phyloP scores from a whole-genome alignment of 2,113 vertebrate species.

The Marmota monax region DNA sequence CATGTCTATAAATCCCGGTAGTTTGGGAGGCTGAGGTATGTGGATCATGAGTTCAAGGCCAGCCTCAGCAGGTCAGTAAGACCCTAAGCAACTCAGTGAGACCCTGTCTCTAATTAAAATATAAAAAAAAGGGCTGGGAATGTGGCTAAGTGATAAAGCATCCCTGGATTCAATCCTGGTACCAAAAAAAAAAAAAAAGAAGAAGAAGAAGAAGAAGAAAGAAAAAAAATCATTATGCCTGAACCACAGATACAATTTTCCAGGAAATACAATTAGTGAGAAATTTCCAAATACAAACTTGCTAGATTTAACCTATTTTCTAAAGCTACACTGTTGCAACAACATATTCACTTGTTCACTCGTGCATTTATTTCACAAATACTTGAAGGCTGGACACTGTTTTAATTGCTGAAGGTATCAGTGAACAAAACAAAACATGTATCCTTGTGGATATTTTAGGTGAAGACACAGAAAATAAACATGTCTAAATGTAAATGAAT shows the following conservation, averaged over 20 bases:
- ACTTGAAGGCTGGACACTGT: not conserved
- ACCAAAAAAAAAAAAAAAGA: no score
- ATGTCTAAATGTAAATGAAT: not conserved
- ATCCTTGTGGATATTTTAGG: not conserved
- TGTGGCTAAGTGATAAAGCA: no score
- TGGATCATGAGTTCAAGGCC: no score
- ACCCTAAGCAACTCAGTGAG: no score
- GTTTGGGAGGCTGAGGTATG: no score
- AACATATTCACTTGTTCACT: not conserved
- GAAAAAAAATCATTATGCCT: not conserved
- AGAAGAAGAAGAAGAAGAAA: no score
- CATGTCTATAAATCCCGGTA: no score
- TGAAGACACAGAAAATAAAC: not conserved
- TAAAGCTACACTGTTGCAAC: not conserved
- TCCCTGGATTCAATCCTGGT: no score
- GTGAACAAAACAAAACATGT: constrained; percentile 7
- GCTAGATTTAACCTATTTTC: not conserved
- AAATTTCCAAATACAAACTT: constrained; percentile 44
- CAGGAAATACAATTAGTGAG: constrained; percentile 28
- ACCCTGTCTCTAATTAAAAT: no score
- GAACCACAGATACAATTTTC: not conserved
- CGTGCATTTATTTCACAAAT: not conserved
- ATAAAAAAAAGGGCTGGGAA: no score
- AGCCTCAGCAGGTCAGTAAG: no score
- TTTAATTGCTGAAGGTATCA: not conserved